Percentiles rank a stretch among this genome's conserved stretches.
Evolutionary conservation across 1,140 invertebrate genomes (phyloP).

Genomic region (Varroa destructor): DNA sequence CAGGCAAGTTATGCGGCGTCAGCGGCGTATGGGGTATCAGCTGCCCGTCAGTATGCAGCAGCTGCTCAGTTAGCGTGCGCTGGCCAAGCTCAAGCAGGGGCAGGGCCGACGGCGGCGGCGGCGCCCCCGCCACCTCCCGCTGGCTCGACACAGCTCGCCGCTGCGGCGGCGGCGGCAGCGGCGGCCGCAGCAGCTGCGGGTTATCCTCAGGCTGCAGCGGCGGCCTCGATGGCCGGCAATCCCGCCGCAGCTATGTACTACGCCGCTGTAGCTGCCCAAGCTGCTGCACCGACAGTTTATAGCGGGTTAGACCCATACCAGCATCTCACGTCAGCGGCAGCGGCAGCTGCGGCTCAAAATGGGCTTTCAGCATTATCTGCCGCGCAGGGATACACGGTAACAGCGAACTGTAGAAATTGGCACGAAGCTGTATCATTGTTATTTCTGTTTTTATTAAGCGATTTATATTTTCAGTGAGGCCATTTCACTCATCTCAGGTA

Average conservation of each 20-base stretch:
- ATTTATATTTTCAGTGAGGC: not conserved
- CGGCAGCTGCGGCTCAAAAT: not conserved
- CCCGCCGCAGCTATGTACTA: not conserved
- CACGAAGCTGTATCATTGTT: not conserved
- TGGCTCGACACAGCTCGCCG: not conserved
- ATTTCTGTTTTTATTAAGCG: not conserved
- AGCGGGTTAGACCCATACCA: constrained; percentile 12
- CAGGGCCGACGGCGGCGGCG: not conserved
- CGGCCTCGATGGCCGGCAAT: constrained; percentile 15
- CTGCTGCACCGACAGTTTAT: constrained; percentile 3
- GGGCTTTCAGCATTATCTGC: constrained; percentile 15
- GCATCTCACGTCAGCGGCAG: constrained; percentile 2
- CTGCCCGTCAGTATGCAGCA: constrained; percentile 15
- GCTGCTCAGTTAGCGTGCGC: constrained; percentile 25
- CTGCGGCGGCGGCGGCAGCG: not conserved
- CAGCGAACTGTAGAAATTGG: too few species aligned
- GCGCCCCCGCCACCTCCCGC: not conserved
- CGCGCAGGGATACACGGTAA: constrained; percentile 6
- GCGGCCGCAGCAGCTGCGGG: not conserved
- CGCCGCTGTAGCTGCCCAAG: not conserved
- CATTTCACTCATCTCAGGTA: not conserved
- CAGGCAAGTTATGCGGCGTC: constrained; percentile 13
- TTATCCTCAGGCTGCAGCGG: not conserved
- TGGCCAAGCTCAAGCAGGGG: not conserved
- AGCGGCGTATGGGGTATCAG: constrained; percentile 18